Base-by-base conservation (phyloP, 2,113 vertebrate genomes). In the Paralichthys olivaceus region DNA sequence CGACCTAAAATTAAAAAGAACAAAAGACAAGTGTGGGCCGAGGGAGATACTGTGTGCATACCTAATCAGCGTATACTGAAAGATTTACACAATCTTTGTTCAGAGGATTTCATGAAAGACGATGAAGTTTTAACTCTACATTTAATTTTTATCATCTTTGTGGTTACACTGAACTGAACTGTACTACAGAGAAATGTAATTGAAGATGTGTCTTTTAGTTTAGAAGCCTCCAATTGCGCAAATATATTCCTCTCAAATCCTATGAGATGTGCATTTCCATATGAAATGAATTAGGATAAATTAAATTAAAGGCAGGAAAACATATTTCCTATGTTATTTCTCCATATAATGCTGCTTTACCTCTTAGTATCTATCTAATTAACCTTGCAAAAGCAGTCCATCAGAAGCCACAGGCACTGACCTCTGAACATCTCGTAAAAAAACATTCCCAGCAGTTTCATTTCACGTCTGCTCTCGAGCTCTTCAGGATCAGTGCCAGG, bases 361-460 rank as follows among this genome's bases (percentile, higher is more conserved):
- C 37, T 29, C 22, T 47, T 40, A 28, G 13, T 47, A 65, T 63
- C 14, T 2, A 13, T 63, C 9, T 45, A 29, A 73, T 53, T 68
- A 70, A 72, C 47, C 8, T n/a, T n/a, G 23, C 29, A 63, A 14
- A 53, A 69, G 61, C 47, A 74, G 65, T 32, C 20, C 14, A 55
- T 69, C 61, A 45, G 56, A 62, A 54, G 49, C 58, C 71, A 58
- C 29, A 28, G n/a, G 29, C 51, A 20, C 0, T 56, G 69, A 23
- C 80, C 56, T 68, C 47, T 70, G 22, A 32, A 22, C 9, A 6
- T 51, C 23, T 66, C n/a, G 5, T 40, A 14, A 34, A 37, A 62
- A 32, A 45, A 32, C 9, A 63, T 34, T 62, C 67, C 71, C 65
- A 83, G 79, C 66, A 83, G 79, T 84, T 86, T 82, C 25, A 67